Evolutionary conservation across 1,140 invertebrate species (phyloP), one percentile per base, ranked within the genome.

Genomic region (Dendroctonus valens): DNA sequence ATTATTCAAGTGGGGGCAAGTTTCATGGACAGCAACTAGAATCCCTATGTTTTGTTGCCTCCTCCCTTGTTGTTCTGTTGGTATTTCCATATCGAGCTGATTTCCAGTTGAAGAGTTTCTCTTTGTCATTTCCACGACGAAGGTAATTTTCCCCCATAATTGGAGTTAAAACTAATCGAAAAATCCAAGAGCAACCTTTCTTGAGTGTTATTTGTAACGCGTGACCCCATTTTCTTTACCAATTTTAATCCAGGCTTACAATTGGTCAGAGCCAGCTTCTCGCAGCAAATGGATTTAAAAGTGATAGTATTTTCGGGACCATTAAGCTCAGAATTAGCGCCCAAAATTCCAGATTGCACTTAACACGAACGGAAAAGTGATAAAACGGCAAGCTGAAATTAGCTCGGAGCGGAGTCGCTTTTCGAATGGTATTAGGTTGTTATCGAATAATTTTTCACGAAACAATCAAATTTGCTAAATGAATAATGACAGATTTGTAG

Each of bases 231-330:
- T 64, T 57, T 14, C 61, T 55, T 64, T 42, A 26, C 52, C 61
- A 55, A 64, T 55, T 64, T 64, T 64, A 64, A 64, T 64, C 41
- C 41, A 8, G 41, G 7, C 11, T 40, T 14, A 42, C 61, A 40
- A 64, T 64, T 64, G 61, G 61, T 26, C 40, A 12, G 50, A 40
- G 41, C 12, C 50, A 55, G 51, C 50, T 55, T 55, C 9, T 38
- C 61, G 40, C 46, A 51, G 51, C 59, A 64, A 64, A 64, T 57
- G 61, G 12, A 64, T 64, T 64, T 64, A 64, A 64, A 54, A 53
- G 61, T 55, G 52, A 64, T 54, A 42, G 52, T 48, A 55, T 64
- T 64, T 64, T 64, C 61, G 52, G 42, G 42, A 64, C 61, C 52
- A 64, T 64, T 64, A 64, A 64, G 53, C 42, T 9, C 12, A 46